These are phyloP conservation scores for Lepisosteus oculatus DNA, from an alignment of 2,113 vertebrate species.

Conservation along the genomic window DNA sequence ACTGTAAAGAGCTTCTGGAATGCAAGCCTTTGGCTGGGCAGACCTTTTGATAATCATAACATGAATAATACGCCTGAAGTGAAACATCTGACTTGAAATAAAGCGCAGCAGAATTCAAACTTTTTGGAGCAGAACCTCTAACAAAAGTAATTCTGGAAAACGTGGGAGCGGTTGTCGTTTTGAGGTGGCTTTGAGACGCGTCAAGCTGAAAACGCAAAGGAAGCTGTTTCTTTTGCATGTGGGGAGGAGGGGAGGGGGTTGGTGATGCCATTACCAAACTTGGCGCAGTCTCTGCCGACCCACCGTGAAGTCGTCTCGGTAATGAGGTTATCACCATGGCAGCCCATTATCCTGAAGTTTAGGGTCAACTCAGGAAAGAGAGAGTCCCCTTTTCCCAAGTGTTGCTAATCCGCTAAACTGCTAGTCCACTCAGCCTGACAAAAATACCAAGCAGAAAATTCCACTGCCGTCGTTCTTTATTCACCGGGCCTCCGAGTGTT, in stretches of 20 bases:
- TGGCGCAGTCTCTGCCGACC: neutral
- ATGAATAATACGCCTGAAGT: neutral
- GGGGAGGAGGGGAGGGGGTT: too few relatives aligned
- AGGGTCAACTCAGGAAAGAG: conserved; percentile 12
- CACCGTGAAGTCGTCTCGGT: conserved; percentile 30
- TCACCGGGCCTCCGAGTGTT: too few relatives aligned
- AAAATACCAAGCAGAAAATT: too few relatives aligned
- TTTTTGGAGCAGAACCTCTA: neutral
- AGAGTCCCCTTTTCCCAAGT: neutral
- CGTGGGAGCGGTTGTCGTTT: neutral
- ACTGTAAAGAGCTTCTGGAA: neutral
- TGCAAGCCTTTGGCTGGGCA: conserved; percentile 1
- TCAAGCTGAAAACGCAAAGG: too few relatives aligned
- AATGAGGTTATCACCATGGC: conserved; percentile 45
- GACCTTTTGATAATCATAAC: conserved; percentile 3
- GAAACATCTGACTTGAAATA: conserved; percentile 9
- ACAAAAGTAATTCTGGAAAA: neutral
- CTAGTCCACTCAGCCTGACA: too few relatives aligned
- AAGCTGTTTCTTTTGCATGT: too few relatives aligned
- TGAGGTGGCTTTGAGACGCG: neutral
- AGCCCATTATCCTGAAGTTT: conserved; percentile 39
- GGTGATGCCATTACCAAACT: too few relatives aligned
- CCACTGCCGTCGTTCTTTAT: too few relatives aligned
- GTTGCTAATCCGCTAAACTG: neutral
- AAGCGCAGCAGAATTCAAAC: neutral